These are phyloP conservation scores for Chelonus formosanus DNA, from an alignment of 2,888 invertebrate genomes.

Conservation along the genomic window DNA sequence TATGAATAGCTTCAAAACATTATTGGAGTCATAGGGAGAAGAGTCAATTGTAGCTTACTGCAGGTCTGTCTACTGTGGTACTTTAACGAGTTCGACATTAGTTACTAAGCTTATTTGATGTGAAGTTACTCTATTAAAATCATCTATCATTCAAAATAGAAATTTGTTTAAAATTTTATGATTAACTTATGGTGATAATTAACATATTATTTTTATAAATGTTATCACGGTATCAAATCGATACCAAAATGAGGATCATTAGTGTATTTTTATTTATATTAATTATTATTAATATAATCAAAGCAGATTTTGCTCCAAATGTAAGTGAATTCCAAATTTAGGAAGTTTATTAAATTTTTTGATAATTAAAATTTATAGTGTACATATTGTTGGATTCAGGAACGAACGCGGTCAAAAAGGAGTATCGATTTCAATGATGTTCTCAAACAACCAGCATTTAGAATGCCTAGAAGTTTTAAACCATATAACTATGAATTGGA, in stretches of 20 bases:
- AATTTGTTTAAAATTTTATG: no score
- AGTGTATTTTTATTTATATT: slow-evolving; percentile 32
- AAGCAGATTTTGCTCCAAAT: neutral
- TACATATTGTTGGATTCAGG: slow-evolving; percentile 26
- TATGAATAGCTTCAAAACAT: neutral
- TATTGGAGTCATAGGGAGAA: slow-evolving; percentile 23
- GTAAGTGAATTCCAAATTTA: slow-evolving; percentile 14
- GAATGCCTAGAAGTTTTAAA: slow-evolving; percentile 71
- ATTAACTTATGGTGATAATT: no score
- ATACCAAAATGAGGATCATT: slow-evolving; percentile 38
- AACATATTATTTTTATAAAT: no score
- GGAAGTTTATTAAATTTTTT: slow-evolving; percentile 5
- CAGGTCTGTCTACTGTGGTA: slow-evolving; percentile 43
- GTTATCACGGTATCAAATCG: neutral
- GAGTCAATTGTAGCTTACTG: slow-evolving; percentile 43
- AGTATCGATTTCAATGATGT: slow-evolving; percentile 80
- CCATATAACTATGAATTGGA: slow-evolving; percentile 75
- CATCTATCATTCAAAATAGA: no score
- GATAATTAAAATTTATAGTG: neutral
- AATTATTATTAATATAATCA: slow-evolving; percentile 6
- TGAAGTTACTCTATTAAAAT: no score
- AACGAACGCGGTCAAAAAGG: slow-evolving; percentile 51
- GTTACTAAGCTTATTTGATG: no score
- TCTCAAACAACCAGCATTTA: slow-evolving; percentile 73
- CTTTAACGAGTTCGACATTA: slow-evolving; percentile 33